Conservation (phyloP, 2,888 invertebrate genomes). For the Galeopsomyia nigrocyanea region DNA sequence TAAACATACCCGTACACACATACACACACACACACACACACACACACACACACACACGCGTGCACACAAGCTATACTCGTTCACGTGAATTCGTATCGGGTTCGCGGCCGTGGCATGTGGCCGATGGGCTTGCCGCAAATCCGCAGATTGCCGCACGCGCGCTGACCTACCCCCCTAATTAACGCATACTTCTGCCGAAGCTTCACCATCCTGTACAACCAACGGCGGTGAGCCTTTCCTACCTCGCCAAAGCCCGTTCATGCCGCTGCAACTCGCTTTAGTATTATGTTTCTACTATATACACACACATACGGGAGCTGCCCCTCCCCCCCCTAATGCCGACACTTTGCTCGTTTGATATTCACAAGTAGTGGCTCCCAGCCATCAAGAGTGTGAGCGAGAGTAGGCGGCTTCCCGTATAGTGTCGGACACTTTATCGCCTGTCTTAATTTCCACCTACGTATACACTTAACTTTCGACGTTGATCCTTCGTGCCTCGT, state of each 20-base stretch:
- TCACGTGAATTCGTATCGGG: slow-evolving; percentile 33
- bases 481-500: too few species aligned
- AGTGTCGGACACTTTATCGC: too few species aligned
- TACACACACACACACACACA: too few species aligned
- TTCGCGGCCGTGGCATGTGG: slow-evolving; percentile 33
- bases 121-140: slow-evolving; percentile 57
- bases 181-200: slow-evolving; percentile 60
- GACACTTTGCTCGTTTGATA: too few species aligned
- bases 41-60: too few species aligned
- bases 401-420: too few species aligned
- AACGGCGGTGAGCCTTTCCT: slow-evolving; percentile 17
- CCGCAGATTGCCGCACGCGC: slow-evolving; percentile 58
- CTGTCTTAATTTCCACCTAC: too few species aligned
- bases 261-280: slow-evolving; percentile 19
- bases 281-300: slow-evolving; percentile 10
- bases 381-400: too few species aligned
- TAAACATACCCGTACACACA: not conserved
- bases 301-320: too few species aligned
- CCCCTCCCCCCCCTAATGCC: too few species aligned
- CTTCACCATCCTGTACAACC: not conserved
- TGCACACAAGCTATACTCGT: not conserved
- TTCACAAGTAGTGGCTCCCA: too few species aligned
- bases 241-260: slow-evolving; percentile 12
- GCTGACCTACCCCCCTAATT: slow-evolving; percentile 59
- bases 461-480: too few species aligned